Base-by-base conservation (phyloP, 1,140 invertebrate species). In the Diachasmimorpha longicaudata region DNA sequence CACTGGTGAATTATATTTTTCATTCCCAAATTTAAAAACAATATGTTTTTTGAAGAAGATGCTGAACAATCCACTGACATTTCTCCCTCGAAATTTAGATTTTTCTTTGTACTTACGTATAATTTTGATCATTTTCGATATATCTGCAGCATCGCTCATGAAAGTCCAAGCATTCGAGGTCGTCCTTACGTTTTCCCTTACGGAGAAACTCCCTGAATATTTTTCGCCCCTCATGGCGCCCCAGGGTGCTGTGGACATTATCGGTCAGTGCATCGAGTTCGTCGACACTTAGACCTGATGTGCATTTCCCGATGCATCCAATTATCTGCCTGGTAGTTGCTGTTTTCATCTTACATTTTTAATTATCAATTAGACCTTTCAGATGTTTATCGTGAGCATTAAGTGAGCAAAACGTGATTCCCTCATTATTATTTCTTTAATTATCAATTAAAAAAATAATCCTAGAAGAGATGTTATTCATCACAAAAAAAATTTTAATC, bases 281-380 rank as follows among this genome's bases (percentile, higher is more conserved):
- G 8, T 82, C 72, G 9, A 4, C 2, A 8, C 46, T 80, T 9
- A 87, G 58, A 9, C 80, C 82, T 44, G 73, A 79, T 8, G 75
- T 80, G 69, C 85, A 85, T 72, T 85, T 85, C 66, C 81, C 82
- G 23, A 85, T 81, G 55, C 83, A 85, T 0, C 82, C 81, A 44
- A 85, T 73, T 6, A 25, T 48, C 71, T 70, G 10, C 16, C 72
- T 13, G 77, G 13, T 11, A 13, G 6, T 74, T 13, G 79, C 66
- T 21, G 77, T 46, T 67, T 82, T 78, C 79, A 81, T 81, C 14
- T n/a, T 52, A 52, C 0, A 19, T 74, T 39, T 75, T 37, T 67
- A 48, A 2, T 37, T 58, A 11, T 23, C 25, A 37, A 37, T 9
- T 37, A 75, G 6, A 31, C 31, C 2, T 31, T 31, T 31, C 2